phyloP scores from a whole-genome alignment of 2,888 invertebrate species.

The Pristionchus entomophagus region DNA sequence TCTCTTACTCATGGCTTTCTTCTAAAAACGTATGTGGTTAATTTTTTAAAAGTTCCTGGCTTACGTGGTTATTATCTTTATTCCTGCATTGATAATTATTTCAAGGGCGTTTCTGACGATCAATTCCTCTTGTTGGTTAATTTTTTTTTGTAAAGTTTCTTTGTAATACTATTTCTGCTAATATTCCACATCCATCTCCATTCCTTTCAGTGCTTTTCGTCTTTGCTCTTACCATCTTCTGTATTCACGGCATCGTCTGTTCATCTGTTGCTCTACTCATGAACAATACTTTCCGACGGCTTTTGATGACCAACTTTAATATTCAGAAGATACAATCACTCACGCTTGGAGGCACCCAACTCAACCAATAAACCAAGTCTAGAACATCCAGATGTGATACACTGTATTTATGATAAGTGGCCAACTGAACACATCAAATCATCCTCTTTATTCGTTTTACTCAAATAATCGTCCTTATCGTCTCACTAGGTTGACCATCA shows the following conservation, averaged over 20 bases:
- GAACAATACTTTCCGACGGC: not conserved
- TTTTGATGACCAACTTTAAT: not conserved
- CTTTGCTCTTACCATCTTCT: not conserved
- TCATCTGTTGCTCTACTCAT: not conserved
- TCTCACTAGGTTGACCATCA: slow-evolving; percentile 29
- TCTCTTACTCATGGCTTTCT: not conserved
- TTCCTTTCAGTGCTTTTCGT: not conserved
- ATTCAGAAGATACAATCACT: not conserved
- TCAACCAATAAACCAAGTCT: not conserved
- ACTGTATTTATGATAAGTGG: too few species aligned
- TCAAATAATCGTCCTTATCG: too few species aligned
- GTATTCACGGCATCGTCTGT: slow-evolving; percentile 1
- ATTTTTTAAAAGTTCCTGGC: not conserved
- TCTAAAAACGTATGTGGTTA: too few species aligned
- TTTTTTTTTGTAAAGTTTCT: too few species aligned
- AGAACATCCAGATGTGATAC: too few species aligned
- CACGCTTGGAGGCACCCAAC: not conserved
- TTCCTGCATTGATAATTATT: not conserved
- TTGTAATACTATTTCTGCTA: too few species aligned
- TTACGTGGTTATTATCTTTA: not conserved
- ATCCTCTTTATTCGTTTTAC: not conserved
- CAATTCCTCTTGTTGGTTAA: not conserved
- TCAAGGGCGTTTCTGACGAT: not conserved
- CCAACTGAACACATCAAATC: too few species aligned
- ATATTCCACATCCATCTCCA: too few species aligned